phyloP scores from a whole-genome alignment of 2,113 vertebrate genomes.

The Pardalotus punctatus region DNA sequence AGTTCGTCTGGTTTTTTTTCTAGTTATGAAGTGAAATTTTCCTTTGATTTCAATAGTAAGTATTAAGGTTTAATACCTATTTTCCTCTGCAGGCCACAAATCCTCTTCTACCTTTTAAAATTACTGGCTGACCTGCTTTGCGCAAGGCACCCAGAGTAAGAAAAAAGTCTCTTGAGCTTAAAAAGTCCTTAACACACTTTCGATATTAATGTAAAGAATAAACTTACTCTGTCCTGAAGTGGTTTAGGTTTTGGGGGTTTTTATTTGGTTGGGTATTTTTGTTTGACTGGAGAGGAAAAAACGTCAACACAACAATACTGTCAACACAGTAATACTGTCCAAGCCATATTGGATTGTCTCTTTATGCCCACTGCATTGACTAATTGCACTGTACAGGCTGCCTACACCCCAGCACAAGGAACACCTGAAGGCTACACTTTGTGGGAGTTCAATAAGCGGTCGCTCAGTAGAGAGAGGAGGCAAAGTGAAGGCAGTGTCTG shows the following conservation, averaged over 20 bases:
- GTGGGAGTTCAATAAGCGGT: not conserved
- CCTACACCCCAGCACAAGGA: not conserved
- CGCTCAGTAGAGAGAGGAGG: not conserved
- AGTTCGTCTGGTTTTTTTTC: not conserved
- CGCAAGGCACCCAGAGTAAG: not conserved
- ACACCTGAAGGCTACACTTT: not conserved
- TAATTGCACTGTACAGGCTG: not conserved
- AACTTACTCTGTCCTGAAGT: not conserved
- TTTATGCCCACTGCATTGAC: not conserved
- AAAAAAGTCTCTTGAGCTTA: not conserved
- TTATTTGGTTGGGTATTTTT: not conserved
- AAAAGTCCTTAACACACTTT: not conserved
- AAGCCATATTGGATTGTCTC: not conserved
- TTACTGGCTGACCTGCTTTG: not conserved
- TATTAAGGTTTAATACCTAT: not conserved
- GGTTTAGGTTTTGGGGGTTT: rapidly evolving
- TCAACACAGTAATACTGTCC: not conserved
- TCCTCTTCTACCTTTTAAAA: not conserved
- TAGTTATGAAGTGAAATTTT: not conserved
- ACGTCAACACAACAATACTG: not conserved
- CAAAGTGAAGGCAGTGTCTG: rapidly evolving
- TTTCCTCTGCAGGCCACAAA: not conserved
- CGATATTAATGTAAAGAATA: not conserved
- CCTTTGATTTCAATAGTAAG: not conserved
- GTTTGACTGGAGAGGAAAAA: not conserved